Conservation (phyloP, 2,797 vertebrate genomes). For the Sebastiscus tertius region DNA sequence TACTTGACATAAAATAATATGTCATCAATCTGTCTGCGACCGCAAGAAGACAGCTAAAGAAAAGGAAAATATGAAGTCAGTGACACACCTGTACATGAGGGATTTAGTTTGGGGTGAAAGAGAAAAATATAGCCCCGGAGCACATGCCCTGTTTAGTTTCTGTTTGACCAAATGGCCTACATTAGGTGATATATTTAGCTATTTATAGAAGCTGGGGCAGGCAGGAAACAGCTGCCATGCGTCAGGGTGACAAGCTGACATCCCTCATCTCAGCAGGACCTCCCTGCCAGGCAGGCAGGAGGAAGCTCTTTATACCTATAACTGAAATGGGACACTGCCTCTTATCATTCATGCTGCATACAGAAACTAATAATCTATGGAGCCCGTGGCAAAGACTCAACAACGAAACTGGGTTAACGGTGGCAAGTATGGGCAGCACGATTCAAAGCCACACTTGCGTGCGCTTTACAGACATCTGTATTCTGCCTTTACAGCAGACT, state of each 20-base stretch:
- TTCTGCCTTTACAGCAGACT: constrained; percentile 33
- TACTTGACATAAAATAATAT: constrained; percentile 36
- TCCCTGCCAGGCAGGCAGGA: constrained; percentile 74
- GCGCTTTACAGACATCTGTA: constrained; percentile 37
- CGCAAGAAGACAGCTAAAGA: background rate
- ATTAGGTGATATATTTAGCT: constrained; percentile 79
- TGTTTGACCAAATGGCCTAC: constrained; percentile 82
- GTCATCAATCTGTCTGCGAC: constrained; percentile 47
- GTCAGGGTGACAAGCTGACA: constrained; percentile 80
- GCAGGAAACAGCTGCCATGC: constrained; percentile 81
- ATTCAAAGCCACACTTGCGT: constrained; percentile 32
- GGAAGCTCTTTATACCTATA: constrained; percentile 68
- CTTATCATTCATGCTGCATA: constrained; percentile 73
- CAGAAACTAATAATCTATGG: constrained; percentile 73
- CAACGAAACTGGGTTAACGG: constrained; percentile 75
- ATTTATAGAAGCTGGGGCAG: constrained; percentile 78
- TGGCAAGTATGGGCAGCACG: constrained; percentile 49
- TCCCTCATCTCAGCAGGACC: constrained; percentile 81
- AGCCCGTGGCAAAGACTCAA: constrained; percentile 69
- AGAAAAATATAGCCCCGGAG: constrained; percentile 43
- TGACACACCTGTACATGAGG: constrained; percentile 45
- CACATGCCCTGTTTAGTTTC: constrained; percentile 71
- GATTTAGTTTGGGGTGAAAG: constrained; percentile 58
- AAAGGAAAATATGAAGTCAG: constrained; percentile 11
- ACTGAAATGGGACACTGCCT: constrained; percentile 69